phyloP scores from a whole-genome alignment of 2,113 vertebrate genomes.

The Chlamydotis undulata region DNA sequence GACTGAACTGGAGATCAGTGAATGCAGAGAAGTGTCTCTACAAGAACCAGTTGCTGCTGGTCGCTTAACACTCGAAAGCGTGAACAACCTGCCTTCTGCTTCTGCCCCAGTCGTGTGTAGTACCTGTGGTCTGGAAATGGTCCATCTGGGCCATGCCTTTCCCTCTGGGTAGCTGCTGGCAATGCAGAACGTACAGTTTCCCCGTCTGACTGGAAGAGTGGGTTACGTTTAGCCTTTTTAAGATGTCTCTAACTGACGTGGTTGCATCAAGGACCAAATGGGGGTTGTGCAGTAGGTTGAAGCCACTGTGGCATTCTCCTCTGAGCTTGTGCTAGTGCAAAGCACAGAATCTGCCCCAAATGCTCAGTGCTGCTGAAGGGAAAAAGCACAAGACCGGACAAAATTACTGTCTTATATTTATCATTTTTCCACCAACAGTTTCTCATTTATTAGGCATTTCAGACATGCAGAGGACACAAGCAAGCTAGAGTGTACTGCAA shows the following conservation, averaged over 20 bases:
- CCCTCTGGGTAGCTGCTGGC: not conserved
- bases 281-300: not conserved
- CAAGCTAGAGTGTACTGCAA: not conserved
- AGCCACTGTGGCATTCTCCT: not conserved
- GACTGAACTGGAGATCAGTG: not conserved
- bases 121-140: not conserved
- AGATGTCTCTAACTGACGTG: not conserved
- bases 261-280: not conserved
- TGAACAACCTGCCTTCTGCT: not conserved
- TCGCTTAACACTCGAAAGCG: not conserved
- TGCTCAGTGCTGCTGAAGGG: not conserved
- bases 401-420: not conserved
- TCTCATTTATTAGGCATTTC: not conserved
- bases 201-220: constrained; percentile 17
- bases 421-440: not conserved
- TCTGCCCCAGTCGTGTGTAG: fast-evolving
- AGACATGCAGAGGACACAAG: not conserved
- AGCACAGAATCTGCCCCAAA: not conserved
- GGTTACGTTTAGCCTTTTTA: not conserved
- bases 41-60: not conserved
- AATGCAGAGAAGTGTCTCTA: not conserved
- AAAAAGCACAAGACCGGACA: not conserved
- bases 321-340: not conserved
- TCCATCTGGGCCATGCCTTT: not conserved
- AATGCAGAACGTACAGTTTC: not conserved